phyloP scores from a whole-genome alignment of 2,113 vertebrate species.

The Dromaius novaehollandiae region DNA sequence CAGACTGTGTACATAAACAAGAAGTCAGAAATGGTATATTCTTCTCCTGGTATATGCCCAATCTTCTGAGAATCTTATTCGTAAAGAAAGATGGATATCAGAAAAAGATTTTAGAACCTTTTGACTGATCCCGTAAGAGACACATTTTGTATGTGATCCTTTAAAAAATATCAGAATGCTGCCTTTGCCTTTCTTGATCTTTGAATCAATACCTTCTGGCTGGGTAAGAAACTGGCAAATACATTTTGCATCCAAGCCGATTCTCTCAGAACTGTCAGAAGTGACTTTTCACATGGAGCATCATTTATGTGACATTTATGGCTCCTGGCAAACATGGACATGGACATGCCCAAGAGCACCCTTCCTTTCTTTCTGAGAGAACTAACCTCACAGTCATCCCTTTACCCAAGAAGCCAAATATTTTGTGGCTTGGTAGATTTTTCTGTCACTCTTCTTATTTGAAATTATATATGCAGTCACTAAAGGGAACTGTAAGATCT shows the following conservation, averaged over 20 bases:
- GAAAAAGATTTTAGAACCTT: neutral
- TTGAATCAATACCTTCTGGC: conserved; percentile 25
- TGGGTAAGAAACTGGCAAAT: neutral
- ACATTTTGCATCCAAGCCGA: neutral
- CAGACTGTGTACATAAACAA: neutral
- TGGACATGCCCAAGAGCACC: neutral
- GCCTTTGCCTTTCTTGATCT: conserved; percentile 4
- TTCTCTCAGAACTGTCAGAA: conserved; percentile 17
- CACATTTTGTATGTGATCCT: neutral
- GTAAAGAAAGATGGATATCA: neutral
- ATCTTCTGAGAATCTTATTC: neutral
- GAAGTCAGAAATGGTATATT: neutral
- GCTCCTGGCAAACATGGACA: neutral
- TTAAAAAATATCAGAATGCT: neutral
- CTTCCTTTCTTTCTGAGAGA: neutral
- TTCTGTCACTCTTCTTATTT: neutral
- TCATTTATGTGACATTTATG: neutral
- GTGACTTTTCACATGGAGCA: neutral
- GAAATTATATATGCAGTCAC: neutral
- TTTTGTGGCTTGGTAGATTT: neutral
- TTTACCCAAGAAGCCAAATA: neutral
- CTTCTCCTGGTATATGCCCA: neutral
- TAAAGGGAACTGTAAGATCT: neutral
- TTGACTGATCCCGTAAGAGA: neutral
- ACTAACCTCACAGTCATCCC: neutral